Evolutionary conservation across 1,140 invertebrate species (phyloP).

Genomic region (Hesperophylax magnus): DNA sequence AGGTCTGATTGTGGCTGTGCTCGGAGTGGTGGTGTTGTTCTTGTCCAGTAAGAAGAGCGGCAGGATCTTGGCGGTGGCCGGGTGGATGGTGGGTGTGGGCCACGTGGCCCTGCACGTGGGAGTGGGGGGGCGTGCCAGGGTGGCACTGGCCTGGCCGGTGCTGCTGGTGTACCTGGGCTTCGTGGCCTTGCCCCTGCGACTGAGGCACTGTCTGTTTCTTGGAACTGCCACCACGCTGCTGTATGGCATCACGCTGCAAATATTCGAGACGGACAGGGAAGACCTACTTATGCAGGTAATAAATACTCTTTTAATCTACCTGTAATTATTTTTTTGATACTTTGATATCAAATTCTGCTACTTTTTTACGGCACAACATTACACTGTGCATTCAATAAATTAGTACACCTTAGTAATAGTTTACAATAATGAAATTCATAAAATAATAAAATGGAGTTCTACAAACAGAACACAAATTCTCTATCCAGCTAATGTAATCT

Average conservation of each 20-base stretch:
- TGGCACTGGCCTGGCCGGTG: conserved; percentile 81
- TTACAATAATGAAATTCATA: too few species aligned
- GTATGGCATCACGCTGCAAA: conserved; percentile 63
- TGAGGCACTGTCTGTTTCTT: conserved; percentile 74
- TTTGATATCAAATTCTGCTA: too few species aligned
- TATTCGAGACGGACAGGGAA: conserved; percentile 65
- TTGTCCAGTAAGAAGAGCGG: conserved; percentile 69
- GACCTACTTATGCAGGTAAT: conserved; percentile 73
- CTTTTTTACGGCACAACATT: too few species aligned
- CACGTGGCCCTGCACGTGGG: conserved; percentile 65
- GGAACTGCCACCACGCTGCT: conserved; percentile 61
- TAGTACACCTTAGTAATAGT: too few species aligned
- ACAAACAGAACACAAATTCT: too few species aligned
- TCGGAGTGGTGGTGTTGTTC: conserved; percentile 71
- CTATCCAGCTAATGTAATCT: too few species aligned
- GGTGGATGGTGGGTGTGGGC: conserved; percentile 71
- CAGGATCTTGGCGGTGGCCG: conserved; percentile 58
- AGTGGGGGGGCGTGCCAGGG: conserved; percentile 64
- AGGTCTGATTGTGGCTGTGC: conserved; percentile 62
- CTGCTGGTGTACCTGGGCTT: conserved; percentile 89
- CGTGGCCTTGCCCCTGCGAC: conserved; percentile 83
- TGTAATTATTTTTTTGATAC: too few species aligned
- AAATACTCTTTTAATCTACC: conserved; percentile 15
- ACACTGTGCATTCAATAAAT: too few species aligned
- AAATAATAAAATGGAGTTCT: too few species aligned